Evolutionary conservation across 2,113 vertebrate genomes (phyloP).

Genomic region (Columba janthina): DNA sequence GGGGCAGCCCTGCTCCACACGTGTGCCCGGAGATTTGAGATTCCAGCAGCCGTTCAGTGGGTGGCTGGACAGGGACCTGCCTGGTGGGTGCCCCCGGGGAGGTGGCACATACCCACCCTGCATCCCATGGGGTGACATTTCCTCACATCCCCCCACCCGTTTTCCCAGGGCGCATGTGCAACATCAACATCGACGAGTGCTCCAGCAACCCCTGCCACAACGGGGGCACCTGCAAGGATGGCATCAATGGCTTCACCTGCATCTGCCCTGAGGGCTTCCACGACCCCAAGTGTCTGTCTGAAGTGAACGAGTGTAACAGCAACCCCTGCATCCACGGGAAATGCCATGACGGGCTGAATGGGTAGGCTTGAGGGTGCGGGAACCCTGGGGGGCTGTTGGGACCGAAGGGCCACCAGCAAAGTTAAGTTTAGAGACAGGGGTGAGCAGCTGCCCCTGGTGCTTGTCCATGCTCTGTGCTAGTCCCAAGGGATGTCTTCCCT

Average conservation of each 20-base stretch:
- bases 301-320: conserved; percentile 93
- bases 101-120: rapidly evolving
- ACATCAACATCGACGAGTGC: conserved; percentile 91
- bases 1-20: neutral
- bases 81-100: rapidly evolving
- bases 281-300: conserved; percentile 87
- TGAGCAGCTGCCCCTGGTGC: rapidly evolving
- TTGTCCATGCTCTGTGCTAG: neutral
- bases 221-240: conserved; percentile 89
- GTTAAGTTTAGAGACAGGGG: neutral
- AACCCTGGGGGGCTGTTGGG: neutral
- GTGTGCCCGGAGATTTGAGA: neutral
- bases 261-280: conserved; percentile 91
- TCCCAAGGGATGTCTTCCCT: neutral
- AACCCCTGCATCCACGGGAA: conserved; percentile 92
- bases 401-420: neutral
- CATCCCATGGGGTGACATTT: neutral
- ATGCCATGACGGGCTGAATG: conserved; percentile 88
- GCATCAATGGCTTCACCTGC: conserved; percentile 88
- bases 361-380: conserved; percentile 68
- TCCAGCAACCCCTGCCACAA: conserved; percentile 88
- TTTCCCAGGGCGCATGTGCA: conserved; percentile 86
- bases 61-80: neutral
- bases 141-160: too few species aligned
- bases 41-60: rapidly evolving